Conservation (phyloP, 2,888 invertebrate genomes). For the Lordiphosa andalusiaca region DNA sequence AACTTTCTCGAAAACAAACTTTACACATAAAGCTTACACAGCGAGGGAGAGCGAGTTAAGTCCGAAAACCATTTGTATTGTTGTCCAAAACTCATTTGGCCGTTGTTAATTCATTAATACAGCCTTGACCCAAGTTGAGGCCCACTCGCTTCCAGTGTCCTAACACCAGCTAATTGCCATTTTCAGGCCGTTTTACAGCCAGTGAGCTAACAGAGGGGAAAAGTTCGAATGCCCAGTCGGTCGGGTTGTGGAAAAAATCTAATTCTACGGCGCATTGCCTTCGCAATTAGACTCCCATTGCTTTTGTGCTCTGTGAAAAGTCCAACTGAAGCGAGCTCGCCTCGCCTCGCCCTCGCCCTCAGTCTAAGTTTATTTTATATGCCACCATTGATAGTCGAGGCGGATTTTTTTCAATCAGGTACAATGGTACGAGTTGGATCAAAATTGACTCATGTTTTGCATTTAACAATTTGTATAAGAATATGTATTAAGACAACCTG, state of each 20-base stretch:
- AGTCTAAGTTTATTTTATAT: constrained; percentile 32
- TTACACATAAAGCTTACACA: constrained; percentile 32
- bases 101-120: constrained; percentile 74
- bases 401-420: constrained; percentile 1
- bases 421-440: background rate
- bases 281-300: constrained; percentile 75
- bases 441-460: no score
- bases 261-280: constrained; percentile 76
- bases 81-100: constrained; percentile 66
- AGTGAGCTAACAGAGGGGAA: constrained; percentile 22
- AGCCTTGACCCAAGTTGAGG: constrained; percentile 37
- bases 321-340: constrained; percentile 26
- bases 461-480: no score
- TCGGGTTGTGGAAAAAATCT: constrained; percentile 40
- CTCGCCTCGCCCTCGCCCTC: background rate
- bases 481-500: no score
- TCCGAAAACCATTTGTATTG: constrained; percentile 52
- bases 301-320: constrained; percentile 55
- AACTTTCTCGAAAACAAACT: constrained; percentile 50
- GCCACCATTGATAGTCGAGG: constrained; percentile 19
- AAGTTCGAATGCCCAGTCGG: constrained; percentile 40
- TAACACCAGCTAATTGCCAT: constrained; percentile 61
- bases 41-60: constrained; percentile 18
- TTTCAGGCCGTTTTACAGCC: constrained; percentile 59
- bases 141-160: constrained; percentile 32